A percentile compares a stretch with the other conserved stretches of the same genome.
Evolutionary conservation across 2,113 vertebrate genomes (phyloP).

Genomic region (Anguilla japonica): DNA sequence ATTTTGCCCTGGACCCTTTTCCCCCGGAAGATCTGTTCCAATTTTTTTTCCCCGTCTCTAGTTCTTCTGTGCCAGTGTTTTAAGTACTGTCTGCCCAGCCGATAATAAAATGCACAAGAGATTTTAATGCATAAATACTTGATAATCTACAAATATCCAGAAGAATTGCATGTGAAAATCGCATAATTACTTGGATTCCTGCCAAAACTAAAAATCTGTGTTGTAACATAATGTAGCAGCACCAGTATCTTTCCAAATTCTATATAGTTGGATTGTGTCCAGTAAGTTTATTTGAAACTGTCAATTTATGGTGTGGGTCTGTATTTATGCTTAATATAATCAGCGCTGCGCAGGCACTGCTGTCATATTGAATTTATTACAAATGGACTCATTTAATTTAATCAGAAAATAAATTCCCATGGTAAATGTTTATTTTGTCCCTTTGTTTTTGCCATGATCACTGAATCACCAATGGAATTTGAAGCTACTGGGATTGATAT

Average conservation of each 20-base stretch:
- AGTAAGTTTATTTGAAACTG: background rate
- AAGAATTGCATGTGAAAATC: background rate
- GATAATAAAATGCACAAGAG: slow-evolving; percentile 31
- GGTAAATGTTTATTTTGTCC: too few relatives aligned
- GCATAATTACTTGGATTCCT: background rate
- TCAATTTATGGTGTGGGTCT: background rate
- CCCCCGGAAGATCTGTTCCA: slow-evolving; percentile 17
- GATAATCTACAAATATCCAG: slow-evolving; percentile 36
- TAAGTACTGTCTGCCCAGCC: slow-evolving; percentile 10
- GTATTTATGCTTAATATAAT: background rate
- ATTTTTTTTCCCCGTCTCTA: background rate
- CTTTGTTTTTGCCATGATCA: too few relatives aligned
- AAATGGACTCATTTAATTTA: background rate
- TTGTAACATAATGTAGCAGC: background rate
- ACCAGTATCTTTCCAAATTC: background rate
- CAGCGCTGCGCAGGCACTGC: background rate
- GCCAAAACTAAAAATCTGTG: background rate
- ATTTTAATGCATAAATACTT: slow-evolving; percentile 23
- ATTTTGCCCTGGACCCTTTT: slow-evolving; percentile 9
- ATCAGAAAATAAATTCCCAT: too few relatives aligned
- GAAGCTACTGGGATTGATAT: too few relatives aligned
- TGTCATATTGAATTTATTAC: slow-evolving; percentile 7
- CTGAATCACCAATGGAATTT: too few relatives aligned
- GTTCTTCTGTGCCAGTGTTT: slow-evolving; percentile 23
- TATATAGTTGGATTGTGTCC: background rate